phyloP scores from a whole-genome alignment of 2,797 vertebrate genomes.

The Arnoldichthys spilopterus region DNA sequence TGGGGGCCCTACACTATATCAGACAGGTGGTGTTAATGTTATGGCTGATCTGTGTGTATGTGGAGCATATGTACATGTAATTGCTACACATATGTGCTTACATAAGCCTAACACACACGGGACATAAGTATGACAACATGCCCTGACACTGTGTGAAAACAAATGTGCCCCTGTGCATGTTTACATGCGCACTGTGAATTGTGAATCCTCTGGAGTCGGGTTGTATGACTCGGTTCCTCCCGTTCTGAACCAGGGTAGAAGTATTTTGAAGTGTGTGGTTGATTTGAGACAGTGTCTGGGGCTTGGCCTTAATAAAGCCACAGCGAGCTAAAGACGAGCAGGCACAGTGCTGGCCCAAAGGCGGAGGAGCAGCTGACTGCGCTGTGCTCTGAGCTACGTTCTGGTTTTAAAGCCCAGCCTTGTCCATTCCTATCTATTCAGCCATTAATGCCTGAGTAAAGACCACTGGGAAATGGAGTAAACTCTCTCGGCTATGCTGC shows the following conservation, averaged over 20 bases:
- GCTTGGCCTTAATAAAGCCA: conserved; percentile 66
- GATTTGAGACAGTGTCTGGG: conserved; percentile 62
- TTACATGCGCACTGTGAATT: conserved; percentile 6
- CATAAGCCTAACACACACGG: neutral
- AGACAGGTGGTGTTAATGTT: no score
- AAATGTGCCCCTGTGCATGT: neutral
- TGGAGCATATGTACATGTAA: no score
- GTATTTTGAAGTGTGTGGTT: conserved; percentile 61
- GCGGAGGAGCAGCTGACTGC: conserved; percentile 68
- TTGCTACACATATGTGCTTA: no score
- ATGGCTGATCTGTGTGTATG: no score
- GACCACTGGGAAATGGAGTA: conserved; percentile 72
- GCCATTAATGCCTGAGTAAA: conserved; percentile 76
- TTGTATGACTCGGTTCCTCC: neutral
- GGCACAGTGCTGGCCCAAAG: conserved; percentile 64
- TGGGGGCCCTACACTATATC: no score
- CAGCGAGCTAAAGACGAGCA: conserved; percentile 59
- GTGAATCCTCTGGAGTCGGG: neutral
- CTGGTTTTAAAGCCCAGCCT: conserved; percentile 69
- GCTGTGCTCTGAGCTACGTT: conserved; percentile 67
- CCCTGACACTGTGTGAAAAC: neutral
- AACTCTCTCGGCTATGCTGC: conserved; percentile 63
- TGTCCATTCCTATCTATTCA: conserved; percentile 78
- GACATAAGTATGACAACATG: neutral
- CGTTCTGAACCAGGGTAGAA: conserved; percentile 49